Conservation (phyloP, 2,888 invertebrate genomes). For the Zygogramma bicolorata region DNA sequence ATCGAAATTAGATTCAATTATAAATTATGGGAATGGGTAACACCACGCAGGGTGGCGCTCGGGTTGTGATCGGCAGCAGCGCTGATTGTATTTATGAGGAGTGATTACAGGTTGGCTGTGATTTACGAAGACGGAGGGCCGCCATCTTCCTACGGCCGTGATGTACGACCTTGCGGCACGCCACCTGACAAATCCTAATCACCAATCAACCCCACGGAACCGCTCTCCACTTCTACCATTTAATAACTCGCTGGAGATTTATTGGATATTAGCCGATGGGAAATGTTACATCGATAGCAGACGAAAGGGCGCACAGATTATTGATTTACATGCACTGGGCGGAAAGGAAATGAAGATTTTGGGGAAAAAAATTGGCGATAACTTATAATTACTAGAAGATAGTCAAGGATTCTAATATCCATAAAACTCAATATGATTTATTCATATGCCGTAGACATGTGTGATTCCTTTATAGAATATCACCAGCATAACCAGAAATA, state of each 20-base stretch:
- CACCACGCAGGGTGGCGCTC: background rate
- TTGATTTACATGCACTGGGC: background rate
- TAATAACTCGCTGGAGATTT: constrained; percentile 40
- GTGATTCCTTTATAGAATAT: too few relatives aligned
- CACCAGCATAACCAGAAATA: too few relatives aligned
- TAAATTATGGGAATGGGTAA: background rate
- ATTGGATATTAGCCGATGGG: constrained; percentile 35
- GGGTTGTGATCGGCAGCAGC: constrained; percentile 45
- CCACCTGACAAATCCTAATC: constrained; percentile 57
- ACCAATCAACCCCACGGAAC: constrained; percentile 49
- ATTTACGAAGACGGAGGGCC: constrained; percentile 56
- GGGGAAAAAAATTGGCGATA: too few relatives aligned
- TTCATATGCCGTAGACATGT: too few relatives aligned
- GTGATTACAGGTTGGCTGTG: constrained; percentile 59
- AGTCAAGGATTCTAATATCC: too few relatives aligned
- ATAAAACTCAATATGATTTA: too few relatives aligned
- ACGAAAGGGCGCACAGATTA: background rate
- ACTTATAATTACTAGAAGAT: too few relatives aligned
- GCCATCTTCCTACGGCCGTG: constrained; percentile 54
- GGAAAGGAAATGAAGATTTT: background rate
- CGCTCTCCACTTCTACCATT: constrained; percentile 27
- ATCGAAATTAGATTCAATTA: background rate
- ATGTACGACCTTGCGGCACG: constrained; percentile 57
- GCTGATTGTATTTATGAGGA: constrained; percentile 56
- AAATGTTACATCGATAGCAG: constrained; percentile 15